phyloP scores from a whole-genome alignment of 2,113 vertebrate species.

The Isichthys henryi region DNA sequence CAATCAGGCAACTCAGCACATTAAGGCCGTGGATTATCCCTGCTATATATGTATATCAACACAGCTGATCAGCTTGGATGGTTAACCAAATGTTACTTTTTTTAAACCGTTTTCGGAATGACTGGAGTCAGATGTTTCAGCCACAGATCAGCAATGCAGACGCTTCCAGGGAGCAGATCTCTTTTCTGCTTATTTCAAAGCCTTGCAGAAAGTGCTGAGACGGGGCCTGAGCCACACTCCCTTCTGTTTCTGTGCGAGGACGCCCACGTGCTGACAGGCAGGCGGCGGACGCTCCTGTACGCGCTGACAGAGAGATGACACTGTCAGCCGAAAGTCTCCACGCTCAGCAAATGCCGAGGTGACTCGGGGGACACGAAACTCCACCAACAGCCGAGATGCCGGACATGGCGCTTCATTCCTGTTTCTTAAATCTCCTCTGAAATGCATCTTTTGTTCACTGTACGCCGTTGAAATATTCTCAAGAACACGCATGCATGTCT shows the following conservation, averaged over 20 bases:
- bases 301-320: neutral
- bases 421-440: neutral
- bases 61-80: constrained; percentile 45
- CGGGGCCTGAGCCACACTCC: neutral
- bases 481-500: neutral
- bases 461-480: neutral
- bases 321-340: neutral
- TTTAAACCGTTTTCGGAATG: constrained; percentile 36
- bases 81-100: constrained; percentile 27
- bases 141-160: constrained; percentile 30
- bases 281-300: neutral
- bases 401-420: neutral
- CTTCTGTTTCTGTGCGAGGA: neutral
- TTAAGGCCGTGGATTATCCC: neutral
- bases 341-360: neutral
- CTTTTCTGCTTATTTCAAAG: neutral
- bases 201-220: constrained; percentile 6
- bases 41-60: constrained; percentile 43
- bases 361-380: neutral
- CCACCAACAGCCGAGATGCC: neutral
- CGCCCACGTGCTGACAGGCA: neutral
- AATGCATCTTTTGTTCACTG: neutral
- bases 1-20: neutral
- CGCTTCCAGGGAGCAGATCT: neutral
- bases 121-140: constrained; percentile 40